Conservation (phyloP, 2,113 vertebrate genomes). For the Ciconia boyciana region DNA sequence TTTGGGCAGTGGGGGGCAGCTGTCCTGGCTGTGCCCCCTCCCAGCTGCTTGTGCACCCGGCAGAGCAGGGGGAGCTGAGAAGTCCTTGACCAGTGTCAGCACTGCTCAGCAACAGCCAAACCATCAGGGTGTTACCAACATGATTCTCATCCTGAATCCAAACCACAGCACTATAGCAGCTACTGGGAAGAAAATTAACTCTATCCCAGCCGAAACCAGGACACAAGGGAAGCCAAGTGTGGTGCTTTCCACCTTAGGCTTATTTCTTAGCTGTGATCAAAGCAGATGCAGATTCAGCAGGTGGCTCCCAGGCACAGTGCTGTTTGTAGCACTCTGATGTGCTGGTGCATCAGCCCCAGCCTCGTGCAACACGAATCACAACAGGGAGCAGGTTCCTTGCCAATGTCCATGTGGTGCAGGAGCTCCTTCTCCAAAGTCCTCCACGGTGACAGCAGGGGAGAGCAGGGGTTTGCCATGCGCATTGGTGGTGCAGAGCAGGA, state of each 20-base stretch:
- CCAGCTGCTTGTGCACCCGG: too few species aligned
- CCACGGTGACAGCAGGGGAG: rapidly evolving
- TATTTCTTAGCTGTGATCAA: not conserved
- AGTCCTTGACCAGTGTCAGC: too few species aligned
- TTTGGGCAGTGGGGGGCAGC: too few species aligned
- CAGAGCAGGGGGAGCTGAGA: too few species aligned
- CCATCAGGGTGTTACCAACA: too few species aligned
- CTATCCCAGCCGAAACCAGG: too few species aligned
- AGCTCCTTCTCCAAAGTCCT: not conserved
- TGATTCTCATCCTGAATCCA: too few species aligned
- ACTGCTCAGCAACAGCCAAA: too few species aligned
- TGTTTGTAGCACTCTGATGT: rapidly evolving
- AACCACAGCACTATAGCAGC: too few species aligned
- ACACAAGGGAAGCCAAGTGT: not conserved
- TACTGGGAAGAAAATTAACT: too few species aligned
- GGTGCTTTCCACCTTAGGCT: not conserved
- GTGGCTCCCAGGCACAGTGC: rapidly evolving
- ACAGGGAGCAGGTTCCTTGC: not conserved
- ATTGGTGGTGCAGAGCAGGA: not conserved
- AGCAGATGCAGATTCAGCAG: not conserved
- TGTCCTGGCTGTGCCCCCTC: too few species aligned
- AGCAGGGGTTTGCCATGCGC: not conserved
- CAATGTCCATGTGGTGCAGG: rapidly evolving
- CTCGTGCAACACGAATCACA: rapidly evolving
- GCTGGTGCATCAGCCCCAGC: not conserved